Base-by-base conservation (phyloP, 2,888 invertebrate genomes). In the Drosophila fulvimacula region DNA sequence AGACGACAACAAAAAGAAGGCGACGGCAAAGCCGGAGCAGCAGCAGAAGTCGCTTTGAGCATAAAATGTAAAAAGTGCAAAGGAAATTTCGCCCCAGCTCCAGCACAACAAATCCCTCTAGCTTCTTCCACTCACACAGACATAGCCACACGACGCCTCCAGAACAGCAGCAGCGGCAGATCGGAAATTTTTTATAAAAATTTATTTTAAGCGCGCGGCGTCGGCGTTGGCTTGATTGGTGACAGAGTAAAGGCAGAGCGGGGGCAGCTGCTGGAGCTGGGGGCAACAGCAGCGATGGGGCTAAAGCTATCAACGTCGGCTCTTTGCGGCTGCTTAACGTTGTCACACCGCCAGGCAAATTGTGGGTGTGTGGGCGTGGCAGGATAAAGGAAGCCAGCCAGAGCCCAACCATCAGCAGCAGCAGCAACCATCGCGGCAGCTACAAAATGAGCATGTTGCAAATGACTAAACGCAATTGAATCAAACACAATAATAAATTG, bases 31-130 rank as follows among this genome's bases (percentile, higher is more conserved):
- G 60, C 73, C n/a, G n/a, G n/a, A 58, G 58, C 68, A 44, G 65
- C 68, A 59, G 58, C 69, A 44, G 66, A 51, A 76, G 61, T 69
- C 65, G 79, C 79, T 77, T 77, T 80, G 82, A 80, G 86, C 80
- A 88, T 77, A 85, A 83, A 88, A 88, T 84, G 87, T 78, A 81
- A 86, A 86, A 79, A 88, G 87, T 84, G 83, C 81, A 80, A 82
- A 82, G 77, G 69, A 79, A 73, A 82, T 74, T 66, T 79, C 63
- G 57, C 56, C 48, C 41, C 44, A 65, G 30, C 57, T 49, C 55
- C 57, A 57, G 11, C 51, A 21, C 51, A 42, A 32, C 32, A 30
- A 41, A 39, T 41, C 30, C 30, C 30, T 10, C 21, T n/a, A 34
- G 48, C 48, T 32, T 32, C 48, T 48, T 48, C 48, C 48, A 48